Percentiles rank a stretch among this genome's conserved stretches.
Conservation (phyloP, 2,113 vertebrate genomes). For the Copsychus sechellarum region DNA sequence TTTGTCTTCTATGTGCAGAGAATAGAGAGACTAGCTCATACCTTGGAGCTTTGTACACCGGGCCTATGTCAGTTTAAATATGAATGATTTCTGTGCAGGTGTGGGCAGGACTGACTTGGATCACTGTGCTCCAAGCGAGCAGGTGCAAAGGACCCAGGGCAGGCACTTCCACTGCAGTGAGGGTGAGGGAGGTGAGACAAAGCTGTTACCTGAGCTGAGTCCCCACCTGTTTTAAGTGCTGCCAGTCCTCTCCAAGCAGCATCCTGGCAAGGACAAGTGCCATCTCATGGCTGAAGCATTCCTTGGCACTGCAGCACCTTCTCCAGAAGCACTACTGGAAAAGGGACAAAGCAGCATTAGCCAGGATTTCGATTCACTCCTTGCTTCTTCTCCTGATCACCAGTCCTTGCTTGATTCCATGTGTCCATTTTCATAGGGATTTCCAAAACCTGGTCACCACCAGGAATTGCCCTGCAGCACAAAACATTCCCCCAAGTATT, state of each 20-base stretch:
- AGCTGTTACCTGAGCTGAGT: not conserved
- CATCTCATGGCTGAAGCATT: not conserved
- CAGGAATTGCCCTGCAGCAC: not conserved
- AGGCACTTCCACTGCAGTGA: fast-evolving
- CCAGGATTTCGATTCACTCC: not conserved
- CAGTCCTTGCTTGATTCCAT: not conserved
- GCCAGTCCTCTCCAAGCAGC: not conserved
- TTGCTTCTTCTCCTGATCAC: not conserved
- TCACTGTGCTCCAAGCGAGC: fast-evolving
- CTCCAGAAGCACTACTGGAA: not conserved
- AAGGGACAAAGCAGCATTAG: not conserved
- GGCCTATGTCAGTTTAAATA: not conserved
- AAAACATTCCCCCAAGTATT: not conserved
- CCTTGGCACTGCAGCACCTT: not conserved
- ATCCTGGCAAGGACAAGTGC: not conserved
- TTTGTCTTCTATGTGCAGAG: not conserved
- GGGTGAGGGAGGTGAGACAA: fast-evolving
- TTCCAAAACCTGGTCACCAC: not conserved
- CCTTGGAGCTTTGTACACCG: not conserved
- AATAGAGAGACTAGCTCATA: not conserved
- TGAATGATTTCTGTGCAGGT: fast-evolving
- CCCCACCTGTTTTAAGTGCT: not conserved
- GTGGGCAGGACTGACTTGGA: too few species aligned
- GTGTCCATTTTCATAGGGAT: not conserved
- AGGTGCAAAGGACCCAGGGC: fast-evolving